These are phyloP conservation scores for Spea multiplicata DNA, from an alignment of 2,113 vertebrate genomes.

Conservation along the genomic window DNA sequence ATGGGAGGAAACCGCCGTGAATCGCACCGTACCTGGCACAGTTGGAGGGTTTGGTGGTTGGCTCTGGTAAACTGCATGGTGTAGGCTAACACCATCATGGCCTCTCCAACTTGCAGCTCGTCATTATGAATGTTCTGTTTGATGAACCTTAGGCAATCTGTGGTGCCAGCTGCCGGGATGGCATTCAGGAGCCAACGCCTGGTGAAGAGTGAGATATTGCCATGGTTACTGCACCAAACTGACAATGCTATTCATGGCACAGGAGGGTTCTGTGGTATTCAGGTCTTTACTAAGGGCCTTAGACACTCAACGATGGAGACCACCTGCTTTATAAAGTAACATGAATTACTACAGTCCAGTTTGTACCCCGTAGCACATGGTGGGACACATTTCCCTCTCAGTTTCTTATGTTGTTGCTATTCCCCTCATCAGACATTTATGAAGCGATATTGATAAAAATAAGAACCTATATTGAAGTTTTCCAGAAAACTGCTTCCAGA, in stretches of 20 bases:
- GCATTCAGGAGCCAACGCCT: slow-evolving; percentile 75
- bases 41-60: background rate
- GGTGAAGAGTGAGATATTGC: background rate
- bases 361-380: background rate
- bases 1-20: no score
- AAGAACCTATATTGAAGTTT: slow-evolving; percentile 53
- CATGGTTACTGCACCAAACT: background rate
- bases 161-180: slow-evolving; percentile 61
- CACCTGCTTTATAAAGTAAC: no score
- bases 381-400: background rate
- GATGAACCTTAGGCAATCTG: slow-evolving; percentile 69
- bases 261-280: background rate
- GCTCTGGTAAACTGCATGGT: slow-evolving; percentile 6
- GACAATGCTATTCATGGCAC: background rate
- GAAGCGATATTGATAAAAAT: background rate
- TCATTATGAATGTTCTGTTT: slow-evolving; percentile 63
- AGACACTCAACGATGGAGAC: no score
- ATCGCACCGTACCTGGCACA: background rate
- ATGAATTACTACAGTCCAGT: background rate
- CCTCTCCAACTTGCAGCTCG: background rate
- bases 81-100: background rate
- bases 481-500: slow-evolving; percentile 66
- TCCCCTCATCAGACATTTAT: no score
- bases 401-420: no score
- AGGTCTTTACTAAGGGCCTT: no score